Evolutionary conservation across 2,113 vertebrate species (phyloP).

Genomic region (Triplophysa siluroides): DNA sequence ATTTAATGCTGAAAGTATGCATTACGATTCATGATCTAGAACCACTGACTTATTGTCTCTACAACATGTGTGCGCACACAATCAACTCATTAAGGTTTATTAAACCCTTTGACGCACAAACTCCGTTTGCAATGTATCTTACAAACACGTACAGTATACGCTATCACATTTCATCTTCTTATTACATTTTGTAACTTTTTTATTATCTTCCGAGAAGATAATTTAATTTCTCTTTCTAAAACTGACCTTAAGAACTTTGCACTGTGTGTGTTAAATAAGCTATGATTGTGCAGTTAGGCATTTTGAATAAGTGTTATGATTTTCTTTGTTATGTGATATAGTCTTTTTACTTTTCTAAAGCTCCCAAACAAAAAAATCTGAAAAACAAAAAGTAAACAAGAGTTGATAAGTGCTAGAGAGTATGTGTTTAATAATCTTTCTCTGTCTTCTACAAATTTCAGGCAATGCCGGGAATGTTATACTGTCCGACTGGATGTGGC

Average conservation of each 20-base stretch:
- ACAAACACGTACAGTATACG: background rate
- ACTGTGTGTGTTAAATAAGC: background rate
- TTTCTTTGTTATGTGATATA: background rate
- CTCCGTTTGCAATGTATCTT: too few species aligned
- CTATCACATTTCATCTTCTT: background rate
- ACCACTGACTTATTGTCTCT: slow-evolving; percentile 8
- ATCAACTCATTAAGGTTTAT: slow-evolving; percentile 1
- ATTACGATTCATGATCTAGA: background rate
- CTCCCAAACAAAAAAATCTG: background rate
- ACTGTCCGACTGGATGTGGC: background rate
- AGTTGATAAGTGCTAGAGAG: slow-evolving; percentile 6
- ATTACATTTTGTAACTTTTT: background rate
- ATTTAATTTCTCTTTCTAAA: slow-evolving; percentile 8
- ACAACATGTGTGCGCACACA: background rate
- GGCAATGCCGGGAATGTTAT: background rate
- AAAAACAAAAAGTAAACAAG: background rate
- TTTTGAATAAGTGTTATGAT: background rate
- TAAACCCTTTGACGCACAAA: background rate
- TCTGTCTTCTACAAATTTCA: slow-evolving; percentile 16
- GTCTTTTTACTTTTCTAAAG: background rate
- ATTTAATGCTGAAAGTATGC: slow-evolving; percentile 43
- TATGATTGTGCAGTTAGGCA: background rate
- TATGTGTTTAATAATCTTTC: slow-evolving; percentile 24
- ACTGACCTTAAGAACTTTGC: background rate
- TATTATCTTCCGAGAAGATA: background rate